These are phyloP conservation scores for Takifugu flavidus DNA, from an alignment of 2,113 vertebrate genomes.

Conservation along the genomic window DNA sequence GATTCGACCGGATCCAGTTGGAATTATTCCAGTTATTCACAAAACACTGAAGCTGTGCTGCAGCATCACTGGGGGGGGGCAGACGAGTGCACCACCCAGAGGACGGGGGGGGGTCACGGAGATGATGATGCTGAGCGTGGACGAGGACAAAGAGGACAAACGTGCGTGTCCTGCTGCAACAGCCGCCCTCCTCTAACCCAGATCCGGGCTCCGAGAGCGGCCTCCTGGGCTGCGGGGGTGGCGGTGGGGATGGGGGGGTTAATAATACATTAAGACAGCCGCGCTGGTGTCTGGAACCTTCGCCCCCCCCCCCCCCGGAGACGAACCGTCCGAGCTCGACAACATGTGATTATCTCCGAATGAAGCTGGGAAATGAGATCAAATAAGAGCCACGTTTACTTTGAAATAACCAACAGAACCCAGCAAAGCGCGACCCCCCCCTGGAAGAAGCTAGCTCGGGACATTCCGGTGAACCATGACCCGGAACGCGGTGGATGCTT, in stretches of 20 bases:
- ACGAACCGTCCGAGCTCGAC: too few relatives aligned
- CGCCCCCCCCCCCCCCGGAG: too few relatives aligned
- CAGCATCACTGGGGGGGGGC: conserved; percentile 16
- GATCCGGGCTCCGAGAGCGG: conserved; percentile 29
- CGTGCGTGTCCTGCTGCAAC: conserved; percentile 24
- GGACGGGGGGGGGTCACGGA: neutral
- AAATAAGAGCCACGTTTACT: too few relatives aligned
- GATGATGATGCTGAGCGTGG: conserved; percentile 27
- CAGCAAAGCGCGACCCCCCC: too few relatives aligned
- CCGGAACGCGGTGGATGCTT: too few relatives aligned
- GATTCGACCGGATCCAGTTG: too few relatives aligned
- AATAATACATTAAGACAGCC: conserved; percentile 64
- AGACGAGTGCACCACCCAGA: conserved; percentile 14
- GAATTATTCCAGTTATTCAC: too few relatives aligned
- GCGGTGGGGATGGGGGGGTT: conserved; percentile 16
- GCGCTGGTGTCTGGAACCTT: conserved; percentile 29
- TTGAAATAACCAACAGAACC: too few relatives aligned
- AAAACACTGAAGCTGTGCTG: conserved; percentile 2
- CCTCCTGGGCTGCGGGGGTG: conserved; percentile 42
- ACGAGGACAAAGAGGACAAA: conserved; percentile 40
- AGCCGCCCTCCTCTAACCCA: conserved; percentile 48
- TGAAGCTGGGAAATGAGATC: too few relatives aligned
- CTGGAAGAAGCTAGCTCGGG: too few relatives aligned
- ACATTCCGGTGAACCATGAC: too few relatives aligned
- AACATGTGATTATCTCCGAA: too few relatives aligned